phyloP scores from a whole-genome alignment of 2,888 invertebrate species.

The Apamea sordens region DNA sequence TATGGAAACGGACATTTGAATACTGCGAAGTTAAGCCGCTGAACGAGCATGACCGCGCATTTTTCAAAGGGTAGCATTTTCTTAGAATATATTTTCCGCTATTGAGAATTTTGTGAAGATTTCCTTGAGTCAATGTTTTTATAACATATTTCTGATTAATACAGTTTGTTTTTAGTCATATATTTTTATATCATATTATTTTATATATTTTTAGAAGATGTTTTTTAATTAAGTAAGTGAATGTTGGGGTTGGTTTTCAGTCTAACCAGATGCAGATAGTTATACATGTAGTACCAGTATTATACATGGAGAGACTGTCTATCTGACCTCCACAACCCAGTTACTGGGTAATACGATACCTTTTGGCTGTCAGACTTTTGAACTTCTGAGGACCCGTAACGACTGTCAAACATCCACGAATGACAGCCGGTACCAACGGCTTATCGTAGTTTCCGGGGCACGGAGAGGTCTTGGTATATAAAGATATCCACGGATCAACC shows the following conservation, averaged over 20 bases:
- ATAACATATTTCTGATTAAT: neutral
- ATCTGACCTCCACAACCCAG: no score
- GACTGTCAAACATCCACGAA: neutral
- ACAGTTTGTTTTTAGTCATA: neutral
- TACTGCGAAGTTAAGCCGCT: constrained; percentile 61
- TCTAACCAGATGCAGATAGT: no score
- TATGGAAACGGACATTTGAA: constrained; percentile 63
- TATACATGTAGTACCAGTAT: no score
- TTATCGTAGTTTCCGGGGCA: neutral
- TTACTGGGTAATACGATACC: neutral
- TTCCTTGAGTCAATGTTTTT: constrained; percentile 6
- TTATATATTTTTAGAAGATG: neutral
- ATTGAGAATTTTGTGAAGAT: constrained; percentile 22
- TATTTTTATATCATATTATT: neutral
- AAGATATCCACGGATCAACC: neutral
- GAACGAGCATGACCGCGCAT: constrained; percentile 55
- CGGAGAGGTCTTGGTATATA: neutral
- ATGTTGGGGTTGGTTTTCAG: neutral
- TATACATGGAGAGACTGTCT: no score
- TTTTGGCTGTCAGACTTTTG: neutral
- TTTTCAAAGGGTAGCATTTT: constrained; percentile 54
- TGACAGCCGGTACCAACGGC: neutral
- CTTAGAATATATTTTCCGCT: constrained; percentile 43
- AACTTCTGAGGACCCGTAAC: neutral
- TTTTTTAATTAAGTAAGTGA: neutral